Conservation (phyloP, 1,140 invertebrate species). For the Brachionus rotundiformis region DNA sequence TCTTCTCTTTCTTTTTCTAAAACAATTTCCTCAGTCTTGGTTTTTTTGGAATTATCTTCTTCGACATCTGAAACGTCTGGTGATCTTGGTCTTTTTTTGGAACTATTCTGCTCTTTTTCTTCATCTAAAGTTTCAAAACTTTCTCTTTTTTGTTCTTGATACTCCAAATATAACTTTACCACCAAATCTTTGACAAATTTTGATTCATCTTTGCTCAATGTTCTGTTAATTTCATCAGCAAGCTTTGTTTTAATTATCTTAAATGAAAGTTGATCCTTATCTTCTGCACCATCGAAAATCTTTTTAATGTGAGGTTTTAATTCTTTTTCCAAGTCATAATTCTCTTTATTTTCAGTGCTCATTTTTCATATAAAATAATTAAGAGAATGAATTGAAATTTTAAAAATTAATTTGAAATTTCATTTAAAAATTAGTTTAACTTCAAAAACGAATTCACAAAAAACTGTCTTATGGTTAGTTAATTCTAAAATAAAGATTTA, state of each 20-base stretch:
- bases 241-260: constrained; percentile 28
- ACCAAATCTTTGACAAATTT: constrained; percentile 32
- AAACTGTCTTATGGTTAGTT: too few species aligned
- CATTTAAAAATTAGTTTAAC: too few species aligned
- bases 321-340: background rate
- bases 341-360: constrained; percentile 8
- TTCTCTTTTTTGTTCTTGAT: constrained; percentile 21
- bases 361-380: background rate
- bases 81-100: constrained; percentile 4
- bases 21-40: background rate
- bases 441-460: too few species aligned
- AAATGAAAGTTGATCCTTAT: constrained; percentile 42
- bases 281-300: constrained; percentile 5
- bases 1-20: background rate
- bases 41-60: background rate
- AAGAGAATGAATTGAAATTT: constrained; percentile 8
- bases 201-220: background rate
- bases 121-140: background rate
- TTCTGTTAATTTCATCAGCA: background rate
- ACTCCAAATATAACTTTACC: background rate
- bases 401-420: background rate
- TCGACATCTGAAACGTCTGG: background rate
- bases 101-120: background rate
- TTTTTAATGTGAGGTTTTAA: constrained; percentile 2
- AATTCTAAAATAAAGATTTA: too few species aligned